Base-by-base conservation (phyloP, 2,888 invertebrate species). In the Caenorhabditis auriculariae region DNA sequence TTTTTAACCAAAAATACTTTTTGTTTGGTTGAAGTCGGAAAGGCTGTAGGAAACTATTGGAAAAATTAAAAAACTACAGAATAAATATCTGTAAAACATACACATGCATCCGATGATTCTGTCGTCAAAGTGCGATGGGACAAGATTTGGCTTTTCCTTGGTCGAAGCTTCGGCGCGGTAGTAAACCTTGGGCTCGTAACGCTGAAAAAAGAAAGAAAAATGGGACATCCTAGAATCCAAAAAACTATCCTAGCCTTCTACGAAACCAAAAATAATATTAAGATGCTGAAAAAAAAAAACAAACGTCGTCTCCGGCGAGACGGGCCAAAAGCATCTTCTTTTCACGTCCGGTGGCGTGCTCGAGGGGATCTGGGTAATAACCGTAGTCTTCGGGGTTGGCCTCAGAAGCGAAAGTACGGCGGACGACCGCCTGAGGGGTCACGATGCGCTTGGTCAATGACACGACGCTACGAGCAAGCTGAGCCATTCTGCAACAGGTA, bases 71-170 rank as follows among this genome's bases (percentile, higher is more conserved):
- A 17, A 46, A 32, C n/a, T 32, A 2, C 9, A 17, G 39, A 19
- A 49, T 42, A 7, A 5, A 32, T 1, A 29, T 17, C 9, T 23
- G 26, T 12, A 59, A 49, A 50, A 65, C 78, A 64, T 56, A 84
- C 95, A 96, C 83, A 94, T 88, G 84, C 96, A 96, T 62, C 95
- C 95, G 71, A 96, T 88, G 72, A 95, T 87, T 78, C 95, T 89
- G 55, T 90, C 89, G 52, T 91, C 90, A 75, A 89, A 91, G 78
- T 90, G 89, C 50, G 94, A 93, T 60, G 93, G 92, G 77, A 96
- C 89, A 71, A 91, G 84, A 72, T 90, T 94, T 56, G 95, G 95
- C 71, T 87, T 85, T 28, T 88, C 90, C 81, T 89, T 89, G 60
- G 93, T 91, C 74, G 93, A 90, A 43, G 61, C 56, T 59, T 78